These are phyloP conservation scores for Phymorhynchus buccinoides DNA, from an alignment of 1,140 invertebrate genomes.

Conservation along the genomic window DNA sequence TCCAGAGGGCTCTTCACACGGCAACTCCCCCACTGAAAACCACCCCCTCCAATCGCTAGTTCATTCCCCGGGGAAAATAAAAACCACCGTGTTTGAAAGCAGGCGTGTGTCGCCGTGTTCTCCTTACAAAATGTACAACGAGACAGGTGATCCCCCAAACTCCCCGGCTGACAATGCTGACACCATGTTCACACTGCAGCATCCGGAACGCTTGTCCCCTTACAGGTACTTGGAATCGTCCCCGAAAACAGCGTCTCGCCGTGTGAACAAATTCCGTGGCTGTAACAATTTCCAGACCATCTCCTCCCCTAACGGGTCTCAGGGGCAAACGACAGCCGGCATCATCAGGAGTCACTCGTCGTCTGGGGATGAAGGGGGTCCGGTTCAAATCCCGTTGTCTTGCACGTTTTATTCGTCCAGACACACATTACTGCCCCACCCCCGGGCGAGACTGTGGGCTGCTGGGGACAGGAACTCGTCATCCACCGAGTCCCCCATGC, in stretches of 20 bases:
- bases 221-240: background rate
- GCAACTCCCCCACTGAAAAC: background rate
- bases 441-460: background rate
- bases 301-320: background rate
- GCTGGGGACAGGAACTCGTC: background rate
- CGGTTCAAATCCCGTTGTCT: background rate
- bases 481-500: background rate
- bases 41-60: background rate
- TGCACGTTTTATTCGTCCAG: background rate
- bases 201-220: background rate
- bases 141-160: background rate
- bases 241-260: background rate
- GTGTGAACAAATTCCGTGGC: background rate
- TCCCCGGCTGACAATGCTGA: background rate
- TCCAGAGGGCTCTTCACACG: background rate
- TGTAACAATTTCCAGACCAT: background rate
- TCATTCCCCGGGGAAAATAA: background rate
- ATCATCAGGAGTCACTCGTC: background rate
- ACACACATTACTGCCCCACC: background rate
- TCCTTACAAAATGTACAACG: too few relatives aligned
- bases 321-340: background rate
- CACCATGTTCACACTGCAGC: background rate
- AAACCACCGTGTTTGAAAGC: background rate
- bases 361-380: background rate
- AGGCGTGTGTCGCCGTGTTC: too few relatives aligned